phyloP scores from a whole-genome alignment of 2,888 invertebrate genomes.

The Trissoscelio sp. region DNA sequence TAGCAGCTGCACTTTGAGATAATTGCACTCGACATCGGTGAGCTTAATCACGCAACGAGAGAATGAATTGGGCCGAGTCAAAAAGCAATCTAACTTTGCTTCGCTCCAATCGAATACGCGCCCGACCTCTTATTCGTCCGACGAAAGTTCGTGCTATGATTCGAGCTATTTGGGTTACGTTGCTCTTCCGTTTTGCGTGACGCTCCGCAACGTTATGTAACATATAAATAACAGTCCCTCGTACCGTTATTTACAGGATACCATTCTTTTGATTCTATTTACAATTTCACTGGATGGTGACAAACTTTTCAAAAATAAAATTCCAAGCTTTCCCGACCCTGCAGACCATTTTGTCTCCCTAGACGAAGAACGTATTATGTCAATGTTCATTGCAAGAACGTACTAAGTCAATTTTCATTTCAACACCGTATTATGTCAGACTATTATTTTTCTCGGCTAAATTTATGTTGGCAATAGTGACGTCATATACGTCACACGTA shows the following conservation, averaged over 20 bases:
- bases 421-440: too few relatives aligned
- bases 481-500: too few relatives aligned
- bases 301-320: too few relatives aligned
- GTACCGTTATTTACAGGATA: constrained; percentile 58
- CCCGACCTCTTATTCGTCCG: constrained; percentile 65
- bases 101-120: constrained; percentile 70
- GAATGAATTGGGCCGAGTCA: constrained; percentile 71
- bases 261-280: constrained; percentile 47
- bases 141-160: constrained; percentile 71
- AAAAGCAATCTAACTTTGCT: constrained; percentile 72
- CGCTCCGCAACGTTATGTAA: constrained; percentile 64
- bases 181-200: constrained; percentile 70
- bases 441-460: too few relatives aligned
- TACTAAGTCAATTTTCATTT: too few relatives aligned
- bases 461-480: too few relatives aligned
- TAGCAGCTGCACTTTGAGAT: constrained; percentile 70
- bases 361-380: too few relatives aligned
- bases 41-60: constrained; percentile 71
- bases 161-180: constrained; percentile 69
- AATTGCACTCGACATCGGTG: constrained; percentile 70
- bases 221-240: constrained; percentile 63
- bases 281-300: too few relatives aligned
- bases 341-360: too few relatives aligned
- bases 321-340: too few relatives aligned
- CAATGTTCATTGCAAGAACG: too few relatives aligned